These are phyloP conservation scores for Drosophila rufa DNA, from an alignment of 1,140 invertebrate species.

Conservation along the genomic window DNA sequence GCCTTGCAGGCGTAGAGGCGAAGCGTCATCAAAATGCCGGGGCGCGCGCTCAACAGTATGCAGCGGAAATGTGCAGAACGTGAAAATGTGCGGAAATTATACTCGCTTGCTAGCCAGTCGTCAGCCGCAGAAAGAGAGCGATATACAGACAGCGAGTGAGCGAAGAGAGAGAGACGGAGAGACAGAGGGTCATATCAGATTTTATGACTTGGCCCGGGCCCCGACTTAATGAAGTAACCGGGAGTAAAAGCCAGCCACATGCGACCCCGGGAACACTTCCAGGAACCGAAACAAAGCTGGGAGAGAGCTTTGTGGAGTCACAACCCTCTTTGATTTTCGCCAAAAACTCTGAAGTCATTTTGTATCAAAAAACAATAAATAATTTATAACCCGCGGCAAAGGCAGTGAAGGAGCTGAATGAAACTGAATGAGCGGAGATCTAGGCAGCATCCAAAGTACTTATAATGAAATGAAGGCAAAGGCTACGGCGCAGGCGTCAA, in stretches of 20 bases:
- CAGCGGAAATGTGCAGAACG: slow-evolving; percentile 80
- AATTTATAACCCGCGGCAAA: slow-evolving; percentile 65
- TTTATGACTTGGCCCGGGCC: slow-evolving; percentile 65
- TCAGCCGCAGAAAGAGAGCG: slow-evolving; percentile 16
- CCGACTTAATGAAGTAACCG: slow-evolving; percentile 71
- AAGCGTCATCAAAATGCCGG: slow-evolving; percentile 75
- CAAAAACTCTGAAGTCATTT: slow-evolving; percentile 33
- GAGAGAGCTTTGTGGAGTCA: too few species aligned
- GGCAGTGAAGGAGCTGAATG: too few species aligned
- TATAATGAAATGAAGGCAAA: slow-evolving; percentile 25
- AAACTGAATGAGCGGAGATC: slow-evolving; percentile 38
- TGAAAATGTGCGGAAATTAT: slow-evolving; percentile 83
- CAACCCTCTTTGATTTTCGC: slow-evolving; percentile 7
- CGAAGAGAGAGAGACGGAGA: background rate
- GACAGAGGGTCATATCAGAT: slow-evolving; percentile 51
- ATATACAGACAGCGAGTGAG: background rate
- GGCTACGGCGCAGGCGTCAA: slow-evolving; percentile 67
- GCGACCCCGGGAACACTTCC: slow-evolving; percentile 27
- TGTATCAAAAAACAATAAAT: slow-evolving; percentile 73
- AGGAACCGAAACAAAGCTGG: slow-evolving; percentile 19
- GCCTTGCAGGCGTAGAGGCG: background rate
- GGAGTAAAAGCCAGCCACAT: slow-evolving; percentile 48
- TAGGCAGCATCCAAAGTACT: slow-evolving; percentile 41
- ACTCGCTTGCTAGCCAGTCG: slow-evolving; percentile 49
- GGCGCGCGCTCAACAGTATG: slow-evolving; percentile 75